phyloP scores from a whole-genome alignment of 2,113 vertebrate genomes.

The Charina bottae region DNA sequence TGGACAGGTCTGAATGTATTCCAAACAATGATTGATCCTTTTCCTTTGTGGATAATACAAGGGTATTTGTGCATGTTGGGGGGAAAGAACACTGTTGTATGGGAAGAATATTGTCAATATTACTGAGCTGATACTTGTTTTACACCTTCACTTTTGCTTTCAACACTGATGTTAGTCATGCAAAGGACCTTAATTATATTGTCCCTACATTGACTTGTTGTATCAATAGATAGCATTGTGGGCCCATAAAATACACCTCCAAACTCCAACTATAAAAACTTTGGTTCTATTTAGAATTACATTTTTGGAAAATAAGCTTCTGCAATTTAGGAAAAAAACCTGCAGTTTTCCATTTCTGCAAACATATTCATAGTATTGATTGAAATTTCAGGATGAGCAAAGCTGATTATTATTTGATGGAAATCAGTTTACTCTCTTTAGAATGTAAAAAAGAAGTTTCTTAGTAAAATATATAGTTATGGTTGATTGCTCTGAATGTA shows the following conservation, averaged over 20 bases:
- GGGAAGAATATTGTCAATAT: neutral
- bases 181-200: neutral
- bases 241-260: neutral
- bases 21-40: neutral
- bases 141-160: neutral
- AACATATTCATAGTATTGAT: neutral
- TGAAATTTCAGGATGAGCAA: slow-evolving; percentile 17
- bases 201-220: neutral
- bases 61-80: neutral
- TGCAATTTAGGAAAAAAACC: neutral
- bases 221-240: neutral
- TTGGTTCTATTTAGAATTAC: neutral
- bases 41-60: neutral
- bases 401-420: slow-evolving; percentile 13
- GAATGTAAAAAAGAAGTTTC: neutral
- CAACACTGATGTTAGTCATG: neutral
- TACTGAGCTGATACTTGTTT: neutral
- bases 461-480: slow-evolving; percentile 27
- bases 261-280: neutral
- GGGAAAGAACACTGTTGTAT: no score
- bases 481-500: slow-evolving; percentile 32
- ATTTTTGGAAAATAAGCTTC: neutral
- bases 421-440: slow-evolving; percentile 6
- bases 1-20: no score
- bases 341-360: neutral